These are phyloP conservation scores for Aphelenchoides avenae DNA, from an alignment of 1,140 invertebrate species.

Conservation along the genomic window DNA sequence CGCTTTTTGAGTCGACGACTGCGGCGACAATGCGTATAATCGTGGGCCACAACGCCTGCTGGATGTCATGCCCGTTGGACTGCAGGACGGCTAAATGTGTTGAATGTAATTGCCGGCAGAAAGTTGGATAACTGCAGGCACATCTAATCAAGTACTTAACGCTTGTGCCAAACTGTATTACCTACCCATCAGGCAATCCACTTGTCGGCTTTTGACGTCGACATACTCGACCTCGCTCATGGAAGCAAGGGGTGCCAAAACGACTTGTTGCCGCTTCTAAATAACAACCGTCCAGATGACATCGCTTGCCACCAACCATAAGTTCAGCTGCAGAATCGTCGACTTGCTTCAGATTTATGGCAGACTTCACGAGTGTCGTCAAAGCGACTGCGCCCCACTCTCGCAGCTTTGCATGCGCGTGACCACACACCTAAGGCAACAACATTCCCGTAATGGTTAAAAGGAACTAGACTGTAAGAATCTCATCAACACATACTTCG, in stretches of 20 bases:
- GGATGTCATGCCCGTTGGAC: conserved; percentile 18
- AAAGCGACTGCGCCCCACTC: conserved; percentile 96
- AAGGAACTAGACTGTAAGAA: not conserved
- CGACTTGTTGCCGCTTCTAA: conserved; percentile 67
- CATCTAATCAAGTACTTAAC: too few relatives aligned
- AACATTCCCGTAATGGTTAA: too few relatives aligned
- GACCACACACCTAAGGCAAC: conserved; percentile 71
- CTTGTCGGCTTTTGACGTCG: conserved; percentile 86
- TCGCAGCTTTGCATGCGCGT: conserved; percentile 86
- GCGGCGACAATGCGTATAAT: conserved; percentile 89
- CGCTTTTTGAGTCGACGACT: conserved; percentile 66
- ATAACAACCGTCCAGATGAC: too few relatives aligned
- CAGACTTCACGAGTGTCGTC: conserved; percentile 85
- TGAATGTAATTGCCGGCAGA: conserved; percentile 56
- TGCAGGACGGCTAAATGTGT: too few relatives aligned
- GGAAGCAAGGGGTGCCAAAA: conserved; percentile 81
- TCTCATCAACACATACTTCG: conserved; percentile 67
- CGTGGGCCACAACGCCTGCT: conserved; percentile 89
- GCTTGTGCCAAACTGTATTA: too few relatives aligned
- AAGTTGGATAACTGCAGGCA: too few relatives aligned
- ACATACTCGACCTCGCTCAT: conserved; percentile 79
- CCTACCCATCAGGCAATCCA: conserved; percentile 85
- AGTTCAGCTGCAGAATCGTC: too few relatives aligned
- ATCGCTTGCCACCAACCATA: too few relatives aligned
- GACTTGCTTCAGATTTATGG: too few relatives aligned